A percentile compares a stretch with the other conserved stretches of the same genome.
Evolutionary conservation across 2,888 invertebrate species (phyloP).

Genomic region (Tetranychus piercei): DNA sequence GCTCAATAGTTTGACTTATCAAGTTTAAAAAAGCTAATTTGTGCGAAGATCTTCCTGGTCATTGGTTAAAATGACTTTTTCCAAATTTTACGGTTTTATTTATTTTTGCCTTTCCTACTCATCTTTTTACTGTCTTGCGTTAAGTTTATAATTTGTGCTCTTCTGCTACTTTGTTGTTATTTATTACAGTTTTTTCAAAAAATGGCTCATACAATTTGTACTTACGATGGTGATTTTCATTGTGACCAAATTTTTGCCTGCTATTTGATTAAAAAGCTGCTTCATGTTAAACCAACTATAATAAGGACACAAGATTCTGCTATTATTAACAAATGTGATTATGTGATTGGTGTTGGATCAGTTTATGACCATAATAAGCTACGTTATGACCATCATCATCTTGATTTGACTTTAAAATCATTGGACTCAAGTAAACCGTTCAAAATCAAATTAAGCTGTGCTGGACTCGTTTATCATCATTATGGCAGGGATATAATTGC

Average conservation of each 20-base stretch:
- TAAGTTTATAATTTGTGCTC: background rate
- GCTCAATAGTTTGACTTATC: no score
- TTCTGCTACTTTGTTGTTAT: background rate
- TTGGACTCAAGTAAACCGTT: slow-evolving; percentile 31
- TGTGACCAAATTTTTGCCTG: slow-evolving; percentile 90
- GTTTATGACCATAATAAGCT: slow-evolving; percentile 54
- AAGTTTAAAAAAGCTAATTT: no score
- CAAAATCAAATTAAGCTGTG: slow-evolving; percentile 64
- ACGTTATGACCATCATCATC: slow-evolving; percentile 69
- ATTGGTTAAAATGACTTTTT: no score
- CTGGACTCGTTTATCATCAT: slow-evolving; percentile 77
- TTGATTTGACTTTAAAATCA: slow-evolving; percentile 47
- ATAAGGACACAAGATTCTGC: slow-evolving; percentile 43
- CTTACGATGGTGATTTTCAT: slow-evolving; percentile 61
- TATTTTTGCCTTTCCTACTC: no score
- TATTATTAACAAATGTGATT: slow-evolving; percentile 57
- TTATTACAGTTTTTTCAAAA: background rate
- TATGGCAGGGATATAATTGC: slow-evolving; percentile 64
- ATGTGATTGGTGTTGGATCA: slow-evolving; percentile 86
- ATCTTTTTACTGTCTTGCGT: no score
- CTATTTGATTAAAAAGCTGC: slow-evolving; percentile 62
- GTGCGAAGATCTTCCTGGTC: no score
- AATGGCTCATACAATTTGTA: slow-evolving; percentile 26
- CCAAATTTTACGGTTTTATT: no score
- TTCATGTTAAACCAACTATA: slow-evolving; percentile 61